Evolutionary conservation across 92 coral and sea anemone species (phyloP).

Genomic region (Parazoanthus atlanticus): DNA sequence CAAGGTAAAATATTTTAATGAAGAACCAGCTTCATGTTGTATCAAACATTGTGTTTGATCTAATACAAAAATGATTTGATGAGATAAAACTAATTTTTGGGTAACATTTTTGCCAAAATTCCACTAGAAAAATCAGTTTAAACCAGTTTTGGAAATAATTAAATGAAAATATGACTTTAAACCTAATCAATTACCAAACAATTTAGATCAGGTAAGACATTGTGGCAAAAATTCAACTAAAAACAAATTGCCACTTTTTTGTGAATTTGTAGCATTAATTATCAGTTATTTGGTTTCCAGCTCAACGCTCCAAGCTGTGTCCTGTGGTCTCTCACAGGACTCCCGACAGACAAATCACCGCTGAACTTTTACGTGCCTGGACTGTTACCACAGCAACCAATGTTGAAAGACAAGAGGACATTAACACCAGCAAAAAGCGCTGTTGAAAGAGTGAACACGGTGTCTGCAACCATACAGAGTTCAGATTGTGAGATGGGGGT

Average conservation of each 20-base stretch:
- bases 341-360: conserved; percentile 24
- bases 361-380: conserved; percentile 76
- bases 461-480: not conserved
- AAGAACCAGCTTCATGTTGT: too few species aligned
- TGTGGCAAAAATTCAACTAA: too few species aligned
- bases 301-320: conserved; percentile 44
- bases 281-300: not conserved
- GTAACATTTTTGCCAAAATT: too few species aligned
- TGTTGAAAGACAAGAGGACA: conserved; percentile 48
- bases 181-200: too few species aligned
- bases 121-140: too few species aligned
- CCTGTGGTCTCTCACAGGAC: conserved; percentile 86
- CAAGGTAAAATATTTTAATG: conserved; percentile 30
- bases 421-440: not conserved
- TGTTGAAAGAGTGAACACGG: not conserved
- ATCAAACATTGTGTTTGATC: too few species aligned
- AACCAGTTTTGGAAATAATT: too few species aligned
- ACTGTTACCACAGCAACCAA: conserved; percentile 72
- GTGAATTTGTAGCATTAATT: not conserved
- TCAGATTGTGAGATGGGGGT: not conserved
- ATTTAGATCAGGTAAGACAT: too few species aligned
- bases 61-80: too few species aligned
- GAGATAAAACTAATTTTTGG: too few species aligned
- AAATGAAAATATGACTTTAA: too few species aligned
- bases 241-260: not conserved